A percentile compares a stretch with the other conserved stretches of the same genome.
Evolutionary conservation across 2,113 vertebrate genomes (phyloP).

Genomic region (Takifugu bimaculatus): DNA sequence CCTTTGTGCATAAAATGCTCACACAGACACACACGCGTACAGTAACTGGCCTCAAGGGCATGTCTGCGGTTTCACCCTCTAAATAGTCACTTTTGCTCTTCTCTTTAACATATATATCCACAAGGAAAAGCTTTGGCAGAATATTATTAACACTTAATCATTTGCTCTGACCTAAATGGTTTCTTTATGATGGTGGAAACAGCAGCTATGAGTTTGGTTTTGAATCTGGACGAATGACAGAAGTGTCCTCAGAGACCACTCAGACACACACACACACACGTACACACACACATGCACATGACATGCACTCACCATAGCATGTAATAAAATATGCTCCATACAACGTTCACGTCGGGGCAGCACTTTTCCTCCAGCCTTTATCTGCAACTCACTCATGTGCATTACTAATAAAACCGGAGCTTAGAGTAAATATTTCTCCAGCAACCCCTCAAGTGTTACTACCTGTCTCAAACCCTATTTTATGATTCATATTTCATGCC

Average conservation of each 20-base stretch:
- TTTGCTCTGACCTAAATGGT: slow-evolving; percentile 58
- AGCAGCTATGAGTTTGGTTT: slow-evolving; percentile 45
- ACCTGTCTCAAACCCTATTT: slow-evolving; percentile 21
- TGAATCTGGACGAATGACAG: slow-evolving; percentile 49
- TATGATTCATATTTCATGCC: slow-evolving; percentile 49
- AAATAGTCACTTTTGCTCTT: slow-evolving; percentile 55
- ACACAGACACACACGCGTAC: slow-evolving; percentile 19
- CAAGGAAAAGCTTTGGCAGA: slow-evolving; percentile 53
- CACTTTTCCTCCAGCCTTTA: slow-evolving; percentile 15
- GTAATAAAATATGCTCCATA: slow-evolving; percentile 28
- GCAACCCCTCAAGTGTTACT: slow-evolving; percentile 13
- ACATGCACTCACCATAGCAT: slow-evolving; percentile 25
- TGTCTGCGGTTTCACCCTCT: slow-evolving; percentile 64
- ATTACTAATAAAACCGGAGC: slow-evolving; percentile 41
- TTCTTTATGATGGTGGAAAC: slow-evolving; percentile 53
- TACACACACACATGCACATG: slow-evolving; percentile 1
- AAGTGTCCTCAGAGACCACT: slow-evolving; percentile 24
- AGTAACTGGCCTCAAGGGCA: slow-evolving; percentile 60
- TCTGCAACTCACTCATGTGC: slow-evolving; percentile 4
- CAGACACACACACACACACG: background rate
- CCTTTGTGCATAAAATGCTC: background rate
- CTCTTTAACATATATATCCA: slow-evolving; percentile 51
- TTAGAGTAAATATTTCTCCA: slow-evolving; percentile 33
- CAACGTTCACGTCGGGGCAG: slow-evolving; percentile 1
- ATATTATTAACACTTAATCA: slow-evolving; percentile 64